phyloP scores from a whole-genome alignment of 2,888 invertebrate genomes.

The Nemotelus pantherinus region DNA sequence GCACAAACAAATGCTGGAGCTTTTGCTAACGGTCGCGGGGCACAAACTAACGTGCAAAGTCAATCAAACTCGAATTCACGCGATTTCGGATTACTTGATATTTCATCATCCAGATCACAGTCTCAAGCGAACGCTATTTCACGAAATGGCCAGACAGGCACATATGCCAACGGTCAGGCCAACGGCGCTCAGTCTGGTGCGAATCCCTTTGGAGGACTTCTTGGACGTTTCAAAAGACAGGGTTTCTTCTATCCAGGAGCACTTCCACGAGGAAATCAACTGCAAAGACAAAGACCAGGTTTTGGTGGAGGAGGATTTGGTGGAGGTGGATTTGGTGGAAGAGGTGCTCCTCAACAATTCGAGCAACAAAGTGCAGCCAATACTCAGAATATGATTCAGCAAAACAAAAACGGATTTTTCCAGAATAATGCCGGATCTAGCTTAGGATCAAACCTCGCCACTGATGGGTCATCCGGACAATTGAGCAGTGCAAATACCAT shows the following conservation, averaged over 20 bases:
- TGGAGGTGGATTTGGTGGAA: conserved; percentile 18
- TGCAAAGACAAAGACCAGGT: not conserved
- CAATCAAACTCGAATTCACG: conserved; percentile 51
- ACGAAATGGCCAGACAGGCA: conserved; percentile 57
- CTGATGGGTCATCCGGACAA: conserved; percentile 60
- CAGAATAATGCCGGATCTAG: conserved; percentile 60
- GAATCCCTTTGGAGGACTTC: conserved; percentile 31
- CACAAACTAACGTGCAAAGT: conserved; percentile 54
- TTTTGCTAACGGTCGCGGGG: conserved; percentile 55
- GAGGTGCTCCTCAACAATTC: conserved; percentile 49
- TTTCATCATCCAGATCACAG: conserved; percentile 56
- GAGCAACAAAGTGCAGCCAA: conserved; percentile 61
- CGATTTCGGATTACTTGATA: conserved; percentile 56
- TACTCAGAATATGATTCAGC: conserved; percentile 55
- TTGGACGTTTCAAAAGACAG: conserved; percentile 27
- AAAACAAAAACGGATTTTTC: conserved; percentile 53
- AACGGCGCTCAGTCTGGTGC: conserved; percentile 53
- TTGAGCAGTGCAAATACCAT: conserved; percentile 61
- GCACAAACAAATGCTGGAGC: conserved; percentile 54
- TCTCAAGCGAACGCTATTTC: conserved; percentile 59
- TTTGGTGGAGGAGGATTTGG: conserved; percentile 18
- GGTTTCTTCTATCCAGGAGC: conserved; percentile 21
- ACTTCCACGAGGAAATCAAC: not conserved
- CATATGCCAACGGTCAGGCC: conserved; percentile 55
- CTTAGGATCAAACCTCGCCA: conserved; percentile 60